Percentiles rank a stretch among this genome's conserved stretches.
phyloP scores from a whole-genome alignment of 2,888 invertebrate species.

The Melinopterus prodromus region DNA sequence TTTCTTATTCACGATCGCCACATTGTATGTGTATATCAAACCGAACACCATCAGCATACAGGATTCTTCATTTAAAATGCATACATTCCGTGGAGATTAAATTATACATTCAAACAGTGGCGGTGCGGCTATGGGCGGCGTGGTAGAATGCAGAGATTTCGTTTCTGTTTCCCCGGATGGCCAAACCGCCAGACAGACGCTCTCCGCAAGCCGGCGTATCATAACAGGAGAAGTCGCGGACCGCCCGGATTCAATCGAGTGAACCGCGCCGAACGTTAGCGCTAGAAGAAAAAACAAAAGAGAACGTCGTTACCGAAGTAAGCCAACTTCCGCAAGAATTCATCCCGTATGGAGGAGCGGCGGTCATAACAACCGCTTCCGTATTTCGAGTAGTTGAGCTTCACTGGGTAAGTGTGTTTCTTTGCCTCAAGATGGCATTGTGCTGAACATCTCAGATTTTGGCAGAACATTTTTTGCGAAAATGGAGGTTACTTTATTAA shows the following conservation, averaged over 20 bases:
- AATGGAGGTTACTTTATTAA: no score
- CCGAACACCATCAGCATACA: neutral
- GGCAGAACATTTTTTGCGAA: neutral
- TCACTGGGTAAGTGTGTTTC: neutral
- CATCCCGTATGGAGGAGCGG: conserved; percentile 6
- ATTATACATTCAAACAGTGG: conserved; percentile 22
- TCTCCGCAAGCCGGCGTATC: neutral
- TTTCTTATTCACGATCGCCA: neutral
- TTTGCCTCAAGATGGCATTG: neutral
- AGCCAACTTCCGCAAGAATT: conserved; percentile 22
- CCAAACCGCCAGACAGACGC: conserved; percentile 18
- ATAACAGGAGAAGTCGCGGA: neutral
- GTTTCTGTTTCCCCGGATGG: conserved; percentile 6
- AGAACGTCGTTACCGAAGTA: conserved; percentile 21
- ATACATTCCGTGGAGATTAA: conserved; percentile 21
- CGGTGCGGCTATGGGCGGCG: neutral
- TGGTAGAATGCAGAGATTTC: conserved; percentile 9
- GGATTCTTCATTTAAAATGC: conserved; percentile 6
- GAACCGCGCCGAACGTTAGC: conserved; percentile 12
- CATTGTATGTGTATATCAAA: neutral
- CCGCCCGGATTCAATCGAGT: conserved; percentile 20
- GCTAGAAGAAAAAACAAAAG: neutral
- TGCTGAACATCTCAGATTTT: no score
- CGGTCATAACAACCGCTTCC: conserved; percentile 17
- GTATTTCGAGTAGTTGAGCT: conserved; percentile 14